Evolutionary conservation across 1,140 invertebrate species (phyloP), one percentile per base, ranked within the genome.

Genomic region (Aphis gossypii): DNA sequence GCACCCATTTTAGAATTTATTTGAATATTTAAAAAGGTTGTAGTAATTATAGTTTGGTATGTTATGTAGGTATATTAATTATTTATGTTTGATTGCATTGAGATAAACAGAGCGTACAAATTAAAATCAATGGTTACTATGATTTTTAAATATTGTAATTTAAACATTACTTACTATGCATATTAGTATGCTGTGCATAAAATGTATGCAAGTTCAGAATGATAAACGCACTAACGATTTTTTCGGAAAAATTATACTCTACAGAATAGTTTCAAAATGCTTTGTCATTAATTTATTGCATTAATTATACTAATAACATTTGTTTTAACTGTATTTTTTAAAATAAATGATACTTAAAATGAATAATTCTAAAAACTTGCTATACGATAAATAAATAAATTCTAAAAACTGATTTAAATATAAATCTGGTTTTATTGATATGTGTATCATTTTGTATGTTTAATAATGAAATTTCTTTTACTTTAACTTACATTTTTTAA

Each of bases 101-200:
- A 68, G 60, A 68, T 68, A 68, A 68, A 68, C 60, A 68, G 60
- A 68, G 60, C 30, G 60, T 68, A 68, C 60, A n/a, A 68, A 68
- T 68, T 68, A 68, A 68, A 68, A 68, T n/a, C 60, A 68, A 68
- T n/a, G 60, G 30, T 68, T 68, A n/a, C 30, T 68, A 68, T n/a
- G n/a, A 68, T 68, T 68, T 60, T 68, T 68, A 68, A 68, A 68
- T 68, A 68, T 68, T 68, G 30, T 68, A 68, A 68, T 68, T 68
- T n/a, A 68, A 68, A 68, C 60, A 68, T n/a, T 2, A 68, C 30
- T 9, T 68, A 18, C 11, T 68, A n/a, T 68, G 60, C 30, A 4
- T 30, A 68, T 68, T n/a, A 68, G 11, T 68, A n/a, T 68, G 60
- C 30, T 68, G 30, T n/a, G 60, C 30, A n/a, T 68, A 68, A 68